Evolutionary conservation across 2,797 vertebrate species (phyloP), one percentile per base, ranked within the genome.

Genomic region (Denticeps clupeoides): DNA sequence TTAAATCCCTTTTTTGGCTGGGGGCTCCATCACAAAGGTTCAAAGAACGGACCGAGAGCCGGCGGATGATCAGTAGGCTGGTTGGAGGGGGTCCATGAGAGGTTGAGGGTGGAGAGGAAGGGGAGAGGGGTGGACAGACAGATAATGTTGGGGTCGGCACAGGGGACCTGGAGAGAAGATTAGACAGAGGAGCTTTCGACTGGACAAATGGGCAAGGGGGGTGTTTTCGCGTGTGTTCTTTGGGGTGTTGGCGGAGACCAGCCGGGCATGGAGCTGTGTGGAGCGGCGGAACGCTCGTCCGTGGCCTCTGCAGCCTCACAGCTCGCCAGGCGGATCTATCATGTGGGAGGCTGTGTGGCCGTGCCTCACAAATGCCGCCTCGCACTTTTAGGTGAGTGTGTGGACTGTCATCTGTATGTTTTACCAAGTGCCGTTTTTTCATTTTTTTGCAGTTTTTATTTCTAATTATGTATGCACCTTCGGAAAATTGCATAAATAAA

Each of bases 271-370:
- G 79, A 76, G 32, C 49, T 70, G 16, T 59, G 33, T 15, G 60
- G 55, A 38, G 64, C 65, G 3, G 23, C 58, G 37, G 69, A 75
- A 50, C 57, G 44, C 29, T 60, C 64, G 0, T 48, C 70, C 1
- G 59, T 51, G 11, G 50, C 65, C 38, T 71, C 60, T 6, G 68
- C 68, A 1, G 71, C 78, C n/a, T 71, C 74, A 2, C 55, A 86
- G 4, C 65, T 87, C 69, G 84, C 83, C 1, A 72, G 76, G 0
- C 79, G 76, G 43, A 54, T 81, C 38, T 83, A 67, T 67, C 80
- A 77, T 7, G 66, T 87, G 59, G 74, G 85, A 49, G 86, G 85
- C 50, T 86, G 74, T 0, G 48, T 88, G 69, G 83, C 73, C 2
- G 63, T 81, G 22, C 79, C 85, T 2, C 78, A 75, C 18, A 80